Percentiles rank a stretch among this genome's conserved stretches.
Evolutionary conservation across 2,888 invertebrate genomes (phyloP).

Genomic region (Meghimatium bilineatum): DNA sequence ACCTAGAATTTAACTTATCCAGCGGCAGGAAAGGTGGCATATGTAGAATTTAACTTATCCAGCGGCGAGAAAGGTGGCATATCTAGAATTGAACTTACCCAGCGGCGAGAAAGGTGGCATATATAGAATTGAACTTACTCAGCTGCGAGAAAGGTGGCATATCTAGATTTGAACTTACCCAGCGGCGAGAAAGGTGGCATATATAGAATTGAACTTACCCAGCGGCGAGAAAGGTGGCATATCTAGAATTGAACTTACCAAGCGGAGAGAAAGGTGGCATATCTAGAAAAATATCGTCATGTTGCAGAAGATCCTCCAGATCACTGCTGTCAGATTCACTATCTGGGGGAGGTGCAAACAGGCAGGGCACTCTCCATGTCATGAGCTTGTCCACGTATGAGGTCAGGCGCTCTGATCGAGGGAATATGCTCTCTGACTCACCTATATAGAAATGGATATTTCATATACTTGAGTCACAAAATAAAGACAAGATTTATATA

Average conservation of each 20-base stretch:
- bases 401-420: constrained; percentile 59
- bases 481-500: background rate
- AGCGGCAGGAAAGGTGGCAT: too few relatives aligned
- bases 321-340: constrained; percentile 51
- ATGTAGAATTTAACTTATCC: too few relatives aligned
- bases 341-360: constrained; percentile 57
- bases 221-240: too few relatives aligned
- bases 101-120: too few relatives aligned
- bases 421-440: constrained; percentile 62
- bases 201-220: too few relatives aligned
- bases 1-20: too few relatives aligned
- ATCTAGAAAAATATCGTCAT: background rate
- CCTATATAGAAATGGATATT: constrained; percentile 44
- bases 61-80: too few relatives aligned
- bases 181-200: too few relatives aligned
- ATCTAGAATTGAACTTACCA: background rate
- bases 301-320: background rate
- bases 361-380: constrained; percentile 63
- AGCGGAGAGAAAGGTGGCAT: background rate
- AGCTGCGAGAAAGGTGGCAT: too few relatives aligned
- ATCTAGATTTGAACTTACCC: too few relatives aligned
- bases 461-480: background rate
- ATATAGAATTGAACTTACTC: too few relatives aligned
- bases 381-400: constrained; percentile 61
- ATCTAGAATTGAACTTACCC: too few relatives aligned